Evolutionary conservation across 2,113 vertebrate genomes (phyloP), one percentile per base, ranked within the genome.

Genomic region (Stictonetta naevosa): DNA sequence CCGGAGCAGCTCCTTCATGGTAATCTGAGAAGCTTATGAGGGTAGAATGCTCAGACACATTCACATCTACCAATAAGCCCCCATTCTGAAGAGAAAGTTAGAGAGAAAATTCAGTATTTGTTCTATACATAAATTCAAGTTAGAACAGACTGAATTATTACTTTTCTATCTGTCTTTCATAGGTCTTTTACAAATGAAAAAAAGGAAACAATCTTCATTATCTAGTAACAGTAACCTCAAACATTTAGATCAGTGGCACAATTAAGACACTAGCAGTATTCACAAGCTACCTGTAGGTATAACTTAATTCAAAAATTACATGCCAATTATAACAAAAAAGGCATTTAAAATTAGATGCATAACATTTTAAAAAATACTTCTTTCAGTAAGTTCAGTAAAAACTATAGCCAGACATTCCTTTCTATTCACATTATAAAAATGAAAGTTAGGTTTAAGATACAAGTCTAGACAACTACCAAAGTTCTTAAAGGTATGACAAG

Each of bases 1-100:
- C 99, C 8, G 99, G 99, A 55, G 99, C 99, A 25, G 98, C 98
- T 52, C 99, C 99, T 60, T 99, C 98, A 2, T 99, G 98, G 85
- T 99, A 99, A 95, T 99, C 98, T 0, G 94, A 98, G 96, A 99
- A 99, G 72, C 96, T 98, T 91, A 99, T 98, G 68, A 99, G 80
- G 20, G 98, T 98, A 17, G 99, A 99, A 88, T 99, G 98, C 28
- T 99, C 98, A 0, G 98, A 98, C 77, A 98, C 97, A 80, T 98
- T 99, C 74, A 99, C 98, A 55, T 99, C 99, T 46, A 99, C 98
- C 21, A 99, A 98, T 79, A 99, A 97, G 13, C 99, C 99, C 1
- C 98, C 98, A 48, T 97, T 98, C 99, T 99, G 75, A 13, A 91
- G 6, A 78, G 10, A 4, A 87, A 75, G 38, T 82, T 14, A 66